phyloP scores from a whole-genome alignment of 2,888 invertebrate species.

The Lasioglossum vierecki region DNA sequence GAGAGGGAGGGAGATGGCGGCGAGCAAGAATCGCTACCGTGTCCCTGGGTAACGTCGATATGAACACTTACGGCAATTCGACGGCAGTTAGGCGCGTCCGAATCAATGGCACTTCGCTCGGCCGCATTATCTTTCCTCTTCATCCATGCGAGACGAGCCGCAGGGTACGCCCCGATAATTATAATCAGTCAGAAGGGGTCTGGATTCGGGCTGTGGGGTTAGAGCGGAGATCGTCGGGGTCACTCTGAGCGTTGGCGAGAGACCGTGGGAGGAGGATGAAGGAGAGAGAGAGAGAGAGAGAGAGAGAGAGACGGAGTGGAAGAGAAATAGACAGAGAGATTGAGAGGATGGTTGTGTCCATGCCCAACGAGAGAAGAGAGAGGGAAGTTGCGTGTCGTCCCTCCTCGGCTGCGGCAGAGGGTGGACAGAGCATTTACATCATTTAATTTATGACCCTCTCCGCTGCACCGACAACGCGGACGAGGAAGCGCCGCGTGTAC shows the following conservation, averaged over 20 bases:
- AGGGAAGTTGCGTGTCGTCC: slow-evolving; percentile 72
- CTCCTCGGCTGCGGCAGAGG: slow-evolving; percentile 76
- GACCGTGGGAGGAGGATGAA: slow-evolving; percentile 9
- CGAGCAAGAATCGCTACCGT: slow-evolving; percentile 17
- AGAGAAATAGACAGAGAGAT: background rate
- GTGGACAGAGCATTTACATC: slow-evolving; percentile 84
- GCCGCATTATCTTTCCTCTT: slow-evolving; percentile 57
- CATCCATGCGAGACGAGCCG: slow-evolving; percentile 46
- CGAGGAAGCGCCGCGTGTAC: slow-evolving; percentile 44
- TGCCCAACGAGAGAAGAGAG: slow-evolving; percentile 26
- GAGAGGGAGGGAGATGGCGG: background rate
- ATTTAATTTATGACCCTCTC: slow-evolving; percentile 83
- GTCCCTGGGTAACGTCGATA: slow-evolving; percentile 4
- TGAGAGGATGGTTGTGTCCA: slow-evolving; percentile 29
- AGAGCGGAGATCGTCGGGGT: slow-evolving; percentile 65
- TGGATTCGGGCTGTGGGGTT: slow-evolving; percentile 51
- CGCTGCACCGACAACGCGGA: slow-evolving; percentile 64
- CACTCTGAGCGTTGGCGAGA: slow-evolving; percentile 38
- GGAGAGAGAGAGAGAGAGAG: background rate
- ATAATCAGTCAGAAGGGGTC: slow-evolving; percentile 70
- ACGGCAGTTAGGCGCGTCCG: slow-evolving; percentile 47
- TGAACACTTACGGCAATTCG: slow-evolving; percentile 51
- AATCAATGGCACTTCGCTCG: slow-evolving; percentile 51
- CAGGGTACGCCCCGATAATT: slow-evolving; percentile 71
- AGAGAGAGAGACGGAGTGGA: background rate